Evolutionary conservation across 2,113 vertebrate genomes (phyloP), one percentile per base, ranked within the genome.

Genomic region (Eidolon helvum): DNA sequence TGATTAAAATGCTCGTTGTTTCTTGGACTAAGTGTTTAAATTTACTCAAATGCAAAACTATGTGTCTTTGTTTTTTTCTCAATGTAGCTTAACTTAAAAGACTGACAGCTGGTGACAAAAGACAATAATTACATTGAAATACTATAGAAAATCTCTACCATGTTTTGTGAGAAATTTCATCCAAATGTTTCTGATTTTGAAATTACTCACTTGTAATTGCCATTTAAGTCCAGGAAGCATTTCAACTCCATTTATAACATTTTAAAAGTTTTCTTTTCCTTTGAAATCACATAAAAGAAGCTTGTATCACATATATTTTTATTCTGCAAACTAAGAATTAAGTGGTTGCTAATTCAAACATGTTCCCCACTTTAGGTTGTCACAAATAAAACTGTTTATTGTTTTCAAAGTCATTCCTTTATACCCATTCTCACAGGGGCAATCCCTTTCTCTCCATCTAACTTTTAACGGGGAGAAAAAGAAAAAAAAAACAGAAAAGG

Each of bases 151-250:
- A 82, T 87, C 33, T 89, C 69, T 84, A 61, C 59, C 21, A 43
- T 33, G 28, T 69, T 93, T 87, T 93, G 48, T 45, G 65, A 96
- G 59, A 82, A 97, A 90, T 96, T 78, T 63, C 57, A 79, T 71
- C 63, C 43, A 96, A 95, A 80, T 94, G 28, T 90, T 96, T 95
- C 79, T 71, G 75, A 87, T 93, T 92, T 90, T 79, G 18, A 94
- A 95, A 95, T 72, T 71, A 30, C 28, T 96, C 65, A 69, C 72
- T 72, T 91, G 33, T 85, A 93, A 96, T 90, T 87, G 75, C 83
- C 78, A 50, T 83, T 86, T 89, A 95, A 94, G 63, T 74, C 74
- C 90, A 96, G 28, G 40, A 93, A 96, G 72, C 11, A 92, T 78
- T 91, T 87, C 22, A 10, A 43, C 22, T 91, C 48, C 77, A 94